These are phyloP conservation scores for Aradophagus sp. DNA, from an alignment of 1,140 invertebrate species.

Conservation along the genomic window DNA sequence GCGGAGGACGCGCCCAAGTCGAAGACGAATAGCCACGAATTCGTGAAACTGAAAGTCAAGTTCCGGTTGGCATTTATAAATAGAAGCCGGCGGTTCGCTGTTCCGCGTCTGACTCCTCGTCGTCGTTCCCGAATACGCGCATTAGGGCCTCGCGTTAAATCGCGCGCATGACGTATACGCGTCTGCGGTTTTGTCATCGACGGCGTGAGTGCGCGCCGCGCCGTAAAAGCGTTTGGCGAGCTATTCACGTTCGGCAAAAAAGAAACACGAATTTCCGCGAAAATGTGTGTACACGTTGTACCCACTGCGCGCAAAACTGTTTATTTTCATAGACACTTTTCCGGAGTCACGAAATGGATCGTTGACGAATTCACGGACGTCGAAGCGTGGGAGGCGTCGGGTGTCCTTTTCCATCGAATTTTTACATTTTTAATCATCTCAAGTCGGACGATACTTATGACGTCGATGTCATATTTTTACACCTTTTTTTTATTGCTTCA, in stretches of 20 bases:
- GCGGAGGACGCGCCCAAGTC: slow-evolving; percentile 14
- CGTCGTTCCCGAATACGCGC: slow-evolving; percentile 22
- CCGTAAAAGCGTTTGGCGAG: neutral
- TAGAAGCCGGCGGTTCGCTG: slow-evolving; percentile 48
- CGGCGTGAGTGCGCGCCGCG: neutral
- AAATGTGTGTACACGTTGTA: too few species aligned
- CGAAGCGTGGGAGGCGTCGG: slow-evolving; percentile 8
- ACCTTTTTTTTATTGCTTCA: too few species aligned
- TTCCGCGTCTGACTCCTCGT: slow-evolving; percentile 44
- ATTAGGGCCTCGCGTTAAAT: slow-evolving; percentile 29
- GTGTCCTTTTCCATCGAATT: too few species aligned
- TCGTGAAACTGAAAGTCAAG: slow-evolving; percentile 61
- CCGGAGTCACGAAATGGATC: neutral
- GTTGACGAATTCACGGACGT: neutral
- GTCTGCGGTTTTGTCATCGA: slow-evolving; percentile 5
- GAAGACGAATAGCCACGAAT: slow-evolving; percentile 33
- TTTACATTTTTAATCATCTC: too few species aligned
- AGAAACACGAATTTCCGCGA: too few species aligned
- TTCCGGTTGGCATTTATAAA: slow-evolving; percentile 62
- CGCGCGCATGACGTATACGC: slow-evolving; percentile 22
- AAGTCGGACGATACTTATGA: too few species aligned
- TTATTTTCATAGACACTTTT: too few species aligned
- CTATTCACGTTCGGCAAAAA: neutral
- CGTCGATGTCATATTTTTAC: too few species aligned
- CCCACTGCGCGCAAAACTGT: too few species aligned